These are phyloP conservation scores for Cheirogaleus medius DNA, from an alignment of 2,113 vertebrate genomes.

Conservation along the genomic window DNA sequence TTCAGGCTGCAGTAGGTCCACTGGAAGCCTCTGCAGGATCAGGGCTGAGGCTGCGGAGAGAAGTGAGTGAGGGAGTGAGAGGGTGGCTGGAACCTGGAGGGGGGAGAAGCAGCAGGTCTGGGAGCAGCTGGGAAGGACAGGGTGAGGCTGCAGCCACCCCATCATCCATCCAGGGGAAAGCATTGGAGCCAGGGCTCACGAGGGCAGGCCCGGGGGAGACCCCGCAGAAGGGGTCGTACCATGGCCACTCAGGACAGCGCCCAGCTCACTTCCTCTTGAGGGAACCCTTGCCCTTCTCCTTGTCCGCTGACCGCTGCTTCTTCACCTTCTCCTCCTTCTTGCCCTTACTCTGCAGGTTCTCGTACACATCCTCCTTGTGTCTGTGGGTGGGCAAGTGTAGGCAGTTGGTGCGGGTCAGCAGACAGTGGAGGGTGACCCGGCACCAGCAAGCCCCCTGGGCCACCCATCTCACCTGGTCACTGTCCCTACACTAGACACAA, in stretches of 20 bases:
- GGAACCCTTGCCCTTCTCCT: constrained; percentile 89
- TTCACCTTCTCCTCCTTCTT: constrained; percentile 91
- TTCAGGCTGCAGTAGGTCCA: not conserved
- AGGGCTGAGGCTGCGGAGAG: constrained; percentile 34
- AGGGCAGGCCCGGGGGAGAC: not conserved
- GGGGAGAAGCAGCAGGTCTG: no score
- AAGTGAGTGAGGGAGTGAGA: not conserved
- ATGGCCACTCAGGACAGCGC: fast-evolving
- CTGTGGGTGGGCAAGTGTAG: constrained; percentile 74
- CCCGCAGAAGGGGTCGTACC: not conserved
- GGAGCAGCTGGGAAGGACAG: not conserved
- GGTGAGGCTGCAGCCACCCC: not conserved
- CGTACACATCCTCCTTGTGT: constrained; percentile 92
- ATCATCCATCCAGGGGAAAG: not conserved
- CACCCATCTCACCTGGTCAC: not conserved
- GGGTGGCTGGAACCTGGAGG: not conserved
- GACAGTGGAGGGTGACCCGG: not conserved
- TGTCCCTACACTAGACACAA: not conserved
- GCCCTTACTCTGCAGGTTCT: constrained; percentile 88
- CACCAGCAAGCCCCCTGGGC: not conserved
- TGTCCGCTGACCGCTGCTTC: constrained; percentile 89
- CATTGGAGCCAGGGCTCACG: not conserved
- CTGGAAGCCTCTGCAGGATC: not conserved
- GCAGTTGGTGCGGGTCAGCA: not conserved
- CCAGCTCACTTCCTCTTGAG: constrained; percentile 90